Evolutionary conservation across 2,888 invertebrate species (phyloP), one percentile per base, ranked within the genome.

Genomic region (Chloroclystis v-ata): DNA sequence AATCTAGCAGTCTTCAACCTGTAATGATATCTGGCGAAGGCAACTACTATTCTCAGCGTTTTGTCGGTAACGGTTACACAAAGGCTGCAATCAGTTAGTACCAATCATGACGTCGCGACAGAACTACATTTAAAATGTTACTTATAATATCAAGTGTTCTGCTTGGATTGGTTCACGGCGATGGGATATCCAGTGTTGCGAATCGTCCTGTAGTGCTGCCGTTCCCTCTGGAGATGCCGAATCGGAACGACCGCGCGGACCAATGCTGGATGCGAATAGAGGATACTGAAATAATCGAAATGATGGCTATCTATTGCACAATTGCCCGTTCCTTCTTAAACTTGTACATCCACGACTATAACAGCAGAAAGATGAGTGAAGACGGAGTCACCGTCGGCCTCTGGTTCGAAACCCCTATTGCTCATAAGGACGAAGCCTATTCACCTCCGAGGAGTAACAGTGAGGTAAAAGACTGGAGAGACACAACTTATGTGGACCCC

Each of bases 71-170:
- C 64, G 61, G 63, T 61, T 62, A 63, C 64, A 69, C 62, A 67
- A 63, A 63, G 66, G 75, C 73, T 67, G 71, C 73, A 63, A 63
- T 62, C 73, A 62, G 56, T 78, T 73, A 87, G 85, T 86, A 73
- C 59, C 71, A 71, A 80, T 71, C 76, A 85, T 85, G 82, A 72
- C 77, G 74, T 65, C 68, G 79, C 38, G 61, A 54, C 61, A 65
- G 67, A 63, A 67, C 67, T 67, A 83, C 85, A 78, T 73, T 73
- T 77, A 86, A 84, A 85, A 86, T 86, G 86, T 83, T 84, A 75
- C 58, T 76, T 59, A 55, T 58, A 39, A 69, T 56, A 59, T 73
- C 51, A 52, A 68, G 46, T 57, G 52, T 61, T 58, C 49, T 69
- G 49, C 32, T 41, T 45, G 39, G 20, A 11, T 10, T 48, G 32